These are phyloP conservation scores for Bombus difficillimus DNA, from an alignment of 1,140 invertebrate genomes.

Conservation along the genomic window DNA sequence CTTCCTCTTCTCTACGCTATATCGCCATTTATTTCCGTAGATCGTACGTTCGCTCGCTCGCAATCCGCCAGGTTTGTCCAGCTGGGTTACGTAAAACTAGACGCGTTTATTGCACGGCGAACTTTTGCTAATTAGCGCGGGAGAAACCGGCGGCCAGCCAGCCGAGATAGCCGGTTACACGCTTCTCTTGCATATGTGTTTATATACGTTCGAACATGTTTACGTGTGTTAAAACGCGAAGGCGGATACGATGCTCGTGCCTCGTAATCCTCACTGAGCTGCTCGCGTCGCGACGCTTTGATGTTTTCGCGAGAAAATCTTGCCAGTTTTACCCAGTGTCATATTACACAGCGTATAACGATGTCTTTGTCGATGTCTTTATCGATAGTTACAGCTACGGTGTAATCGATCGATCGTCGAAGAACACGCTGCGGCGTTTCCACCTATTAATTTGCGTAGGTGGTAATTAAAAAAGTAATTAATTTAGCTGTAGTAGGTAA, in stretches of 20 bases:
- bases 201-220: conserved; percentile 2
- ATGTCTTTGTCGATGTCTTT: no score
- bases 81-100: conserved; percentile 74
- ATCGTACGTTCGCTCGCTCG: neutral
- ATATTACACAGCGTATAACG: no score
- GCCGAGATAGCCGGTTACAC: conserved; percentile 66
- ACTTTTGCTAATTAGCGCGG: conserved; percentile 81
- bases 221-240: conserved; percentile 21
- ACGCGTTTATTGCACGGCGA: conserved; percentile 80
- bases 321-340: neutral
- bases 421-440: neutral
- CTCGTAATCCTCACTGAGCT: neutral
- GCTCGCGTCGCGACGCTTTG: neutral
- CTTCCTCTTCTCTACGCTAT: neutral
- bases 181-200: conserved; percentile 16
- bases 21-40: conserved; percentile 34
- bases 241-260: conserved; percentile 53
- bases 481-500: no score
- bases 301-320: neutral
- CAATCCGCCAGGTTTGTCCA: conserved; percentile 65
- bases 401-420: neutral
- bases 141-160: conserved; percentile 80
- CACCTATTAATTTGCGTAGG: no score
- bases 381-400: neutral
- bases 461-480: no score